Base-by-base conservation (phyloP, 2,888 invertebrate genomes). In the Anagyrus pseudococci region DNA sequence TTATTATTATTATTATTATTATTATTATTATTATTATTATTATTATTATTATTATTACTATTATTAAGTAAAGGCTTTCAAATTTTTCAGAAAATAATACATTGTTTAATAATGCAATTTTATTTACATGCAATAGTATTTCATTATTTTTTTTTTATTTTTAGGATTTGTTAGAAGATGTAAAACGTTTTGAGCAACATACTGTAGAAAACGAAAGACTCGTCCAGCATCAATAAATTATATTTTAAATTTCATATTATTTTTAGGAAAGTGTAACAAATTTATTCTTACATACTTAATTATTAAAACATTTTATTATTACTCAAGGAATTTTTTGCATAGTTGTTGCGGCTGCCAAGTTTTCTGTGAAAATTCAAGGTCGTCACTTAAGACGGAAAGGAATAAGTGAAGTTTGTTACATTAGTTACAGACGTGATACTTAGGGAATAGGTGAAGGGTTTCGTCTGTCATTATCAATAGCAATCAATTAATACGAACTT, bases 121-220 rank as follows among this genome's bases (percentile, higher is more conserved):
- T n/a, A n/a, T n/a, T n/a, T n/a, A n/a, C n/a, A 37, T 37, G 33
- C 10, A 2, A 37, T 13, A 8, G 15, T 37, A 37, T 37, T 37
- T 13, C 8, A 37, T 37, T 37, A 37, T 2, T 15, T 43, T 61
- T 68, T 25, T 63, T 46, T 58, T 67, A 10, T 71, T 64, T 70
- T 23, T 60, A 80, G 80, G 79, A 79, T 72, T 80, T 80, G 75
- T 77, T 80, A 75, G 76, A 79, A 69, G 79, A 80, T 73, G 72
- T 80, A 58, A 69, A 76, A 69, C 74, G 73, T 64, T 78, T 79
- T 66, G 74, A 77, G 62, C 68, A 72, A 40, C 74, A 73, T 49
- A 47, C 37, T 62, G 10, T 41, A 43, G 62, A 56, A 54, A 52
- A 59, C 41, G 47, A 58, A 55, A 58, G 43, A 52, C 20, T 55